These are phyloP conservation scores for Festucalex cinctus DNA, from an alignment of 2,113 vertebrate genomes.

Conservation along the genomic window DNA sequence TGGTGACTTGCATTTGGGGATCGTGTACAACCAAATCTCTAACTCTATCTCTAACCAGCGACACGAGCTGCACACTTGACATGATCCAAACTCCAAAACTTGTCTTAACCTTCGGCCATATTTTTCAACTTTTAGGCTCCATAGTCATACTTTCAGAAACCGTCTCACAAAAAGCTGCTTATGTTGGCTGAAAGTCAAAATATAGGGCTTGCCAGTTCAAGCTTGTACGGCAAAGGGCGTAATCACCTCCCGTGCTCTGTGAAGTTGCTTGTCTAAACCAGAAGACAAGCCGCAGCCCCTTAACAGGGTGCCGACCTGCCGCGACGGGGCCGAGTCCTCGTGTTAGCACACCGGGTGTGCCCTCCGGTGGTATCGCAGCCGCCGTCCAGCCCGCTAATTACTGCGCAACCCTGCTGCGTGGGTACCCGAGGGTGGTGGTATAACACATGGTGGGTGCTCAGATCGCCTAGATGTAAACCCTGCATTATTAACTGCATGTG, in stretches of 20 bases:
- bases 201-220: background rate
- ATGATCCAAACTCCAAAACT: too few species aligned
- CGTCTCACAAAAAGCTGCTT: background rate
- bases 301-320: conserved; percentile 17
- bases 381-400: conserved; percentile 48
- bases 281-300: background rate
- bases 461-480: conserved; percentile 62
- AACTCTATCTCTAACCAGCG: too few species aligned
- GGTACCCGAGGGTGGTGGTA: conserved; percentile 41
- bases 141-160: background rate
- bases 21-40: too few species aligned
- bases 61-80: too few species aligned
- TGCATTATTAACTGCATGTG: conserved; percentile 64
- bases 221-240: background rate
- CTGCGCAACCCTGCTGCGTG: conserved; percentile 45
- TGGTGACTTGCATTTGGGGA: too few species aligned
- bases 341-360: conserved; percentile 8
- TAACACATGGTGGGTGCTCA: conserved; percentile 36
- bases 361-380: conserved; percentile 35
- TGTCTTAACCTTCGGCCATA: too few species aligned
- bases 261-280: background rate
- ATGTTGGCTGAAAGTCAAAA: background rate
- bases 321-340: conserved; percentile 23
- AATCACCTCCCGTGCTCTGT: background rate
- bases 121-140: background rate